These are phyloP conservation scores for Hippocampus comes DNA, from an alignment of 2,113 vertebrate species.

Conservation along the genomic window DNA sequence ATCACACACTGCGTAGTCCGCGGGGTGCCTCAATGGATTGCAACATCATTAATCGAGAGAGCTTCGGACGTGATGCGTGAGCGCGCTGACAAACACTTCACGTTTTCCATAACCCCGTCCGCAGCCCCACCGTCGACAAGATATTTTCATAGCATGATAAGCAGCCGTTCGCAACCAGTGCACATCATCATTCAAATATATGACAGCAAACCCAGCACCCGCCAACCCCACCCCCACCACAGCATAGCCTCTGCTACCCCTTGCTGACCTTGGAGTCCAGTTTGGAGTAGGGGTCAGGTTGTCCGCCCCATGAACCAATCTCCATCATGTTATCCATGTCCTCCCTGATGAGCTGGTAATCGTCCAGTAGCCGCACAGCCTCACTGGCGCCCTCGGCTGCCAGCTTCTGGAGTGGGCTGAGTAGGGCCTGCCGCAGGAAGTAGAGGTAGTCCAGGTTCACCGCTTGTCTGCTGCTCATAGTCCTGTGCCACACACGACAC, in stretches of 20 bases:
- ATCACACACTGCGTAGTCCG: too few species aligned
- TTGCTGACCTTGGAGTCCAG: constrained; percentile 90
- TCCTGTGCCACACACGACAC: constrained; percentile 67
- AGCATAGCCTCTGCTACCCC: not conserved
- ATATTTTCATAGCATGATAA: too few species aligned
- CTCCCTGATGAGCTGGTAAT: constrained; percentile 87
- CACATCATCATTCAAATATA: too few species aligned
- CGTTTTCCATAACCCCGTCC: too few species aligned
- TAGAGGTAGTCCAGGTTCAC: constrained; percentile 89
- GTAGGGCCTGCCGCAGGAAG: constrained; percentile 78
- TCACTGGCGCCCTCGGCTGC: constrained; percentile 81
- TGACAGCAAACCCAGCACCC: too few species aligned
- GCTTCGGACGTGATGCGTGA: too few species aligned
- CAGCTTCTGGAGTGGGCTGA: constrained; percentile 75
- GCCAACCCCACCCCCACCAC: not conserved
- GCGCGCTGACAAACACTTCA: too few species aligned
- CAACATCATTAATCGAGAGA: too few species aligned
- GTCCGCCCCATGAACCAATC: constrained; percentile 84
- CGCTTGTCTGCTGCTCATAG: constrained; percentile 80
- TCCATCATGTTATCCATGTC: constrained; percentile 96
- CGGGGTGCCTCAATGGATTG: too few species aligned
- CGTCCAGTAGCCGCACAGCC: constrained; percentile 83
- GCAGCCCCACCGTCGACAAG: too few species aligned
- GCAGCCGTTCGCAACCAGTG: too few species aligned
- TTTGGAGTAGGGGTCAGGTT: constrained; percentile 84